Evolutionary conservation across 2,113 vertebrate species (phyloP).

Genomic region (Sterna hirundo): DNA sequence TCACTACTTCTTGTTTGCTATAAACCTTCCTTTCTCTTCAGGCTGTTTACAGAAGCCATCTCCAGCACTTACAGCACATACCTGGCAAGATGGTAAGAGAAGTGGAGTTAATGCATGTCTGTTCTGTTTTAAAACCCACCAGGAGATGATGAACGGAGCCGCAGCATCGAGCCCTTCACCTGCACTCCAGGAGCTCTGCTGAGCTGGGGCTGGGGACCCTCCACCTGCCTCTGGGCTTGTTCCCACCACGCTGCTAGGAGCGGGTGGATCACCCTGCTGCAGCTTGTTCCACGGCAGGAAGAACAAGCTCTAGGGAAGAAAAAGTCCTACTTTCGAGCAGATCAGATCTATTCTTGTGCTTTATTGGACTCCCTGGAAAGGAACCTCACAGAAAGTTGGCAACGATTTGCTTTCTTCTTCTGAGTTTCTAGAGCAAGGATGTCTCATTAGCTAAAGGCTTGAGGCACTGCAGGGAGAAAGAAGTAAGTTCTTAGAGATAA

Average conservation of each 20-base stretch:
- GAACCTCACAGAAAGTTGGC: background rate
- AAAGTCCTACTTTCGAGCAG: constrained; percentile 39
- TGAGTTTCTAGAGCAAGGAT: background rate
- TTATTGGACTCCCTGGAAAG: background rate
- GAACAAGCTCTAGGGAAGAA: background rate
- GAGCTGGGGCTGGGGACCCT: background rate
- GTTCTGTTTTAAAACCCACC: background rate
- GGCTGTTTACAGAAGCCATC: fast-evolving
- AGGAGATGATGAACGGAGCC: background rate
- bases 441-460: background rate
- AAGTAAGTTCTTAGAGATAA: background rate
- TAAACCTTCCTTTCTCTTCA: background rate
- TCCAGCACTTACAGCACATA: background rate
- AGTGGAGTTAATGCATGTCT: fast-evolving
- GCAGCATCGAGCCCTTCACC: background rate
- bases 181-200: background rate
- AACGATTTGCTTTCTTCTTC: background rate
- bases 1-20: background rate
- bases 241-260: background rate
- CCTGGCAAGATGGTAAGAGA: background rate
- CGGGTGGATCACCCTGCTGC: background rate
- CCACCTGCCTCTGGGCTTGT: background rate
- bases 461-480: background rate
- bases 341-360: constrained; percentile 6
- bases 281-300: background rate